Conservation (phyloP, 2,888 invertebrate genomes). For the Folsomia candida region DNA sequence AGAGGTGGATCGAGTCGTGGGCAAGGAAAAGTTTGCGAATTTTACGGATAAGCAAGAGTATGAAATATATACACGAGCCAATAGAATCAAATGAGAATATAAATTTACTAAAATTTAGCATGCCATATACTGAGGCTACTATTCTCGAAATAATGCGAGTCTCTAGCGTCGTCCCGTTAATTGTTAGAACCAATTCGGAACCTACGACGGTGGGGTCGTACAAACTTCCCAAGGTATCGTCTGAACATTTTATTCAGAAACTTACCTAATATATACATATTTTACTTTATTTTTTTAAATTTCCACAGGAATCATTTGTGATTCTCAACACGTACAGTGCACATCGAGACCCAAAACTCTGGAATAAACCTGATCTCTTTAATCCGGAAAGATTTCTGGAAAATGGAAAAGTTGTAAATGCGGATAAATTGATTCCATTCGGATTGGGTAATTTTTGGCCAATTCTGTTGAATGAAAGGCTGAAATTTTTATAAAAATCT, state of each 20-base stretch:
- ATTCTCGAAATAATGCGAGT: conserved; percentile 30
- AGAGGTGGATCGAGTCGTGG: conserved; percentile 37
- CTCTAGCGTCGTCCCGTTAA: conserved; percentile 26
- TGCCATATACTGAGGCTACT: conserved; percentile 41
- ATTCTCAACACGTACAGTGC: conserved; percentile 2
- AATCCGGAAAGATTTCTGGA: conserved; percentile 37
- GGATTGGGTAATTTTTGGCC: conserved; percentile 30
- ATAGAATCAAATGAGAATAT: too few species aligned
- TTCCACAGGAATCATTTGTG: neutral
- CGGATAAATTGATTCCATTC: conserved; percentile 37
- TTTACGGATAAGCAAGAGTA: conserved; percentile 29
- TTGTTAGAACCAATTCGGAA: conserved; percentile 15
- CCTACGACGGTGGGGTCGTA: conserved; percentile 24
- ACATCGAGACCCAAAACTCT: conserved; percentile 29
- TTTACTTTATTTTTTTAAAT: too few species aligned
- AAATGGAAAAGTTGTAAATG: conserved; percentile 30
- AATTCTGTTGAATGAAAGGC: neutral
- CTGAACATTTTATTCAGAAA: neutral
- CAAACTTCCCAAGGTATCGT: conserved; percentile 28
- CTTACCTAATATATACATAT: too few species aligned
- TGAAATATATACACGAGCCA: neutral
- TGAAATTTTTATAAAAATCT: neutral
- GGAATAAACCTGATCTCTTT: conserved; percentile 35
- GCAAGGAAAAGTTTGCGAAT: conserved; percentile 24
- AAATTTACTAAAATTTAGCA: conserved; percentile 23